These are phyloP conservation scores for Barypeithes pellucidus DNA, from an alignment of 2,888 invertebrate genomes.

Conservation along the genomic window DNA sequence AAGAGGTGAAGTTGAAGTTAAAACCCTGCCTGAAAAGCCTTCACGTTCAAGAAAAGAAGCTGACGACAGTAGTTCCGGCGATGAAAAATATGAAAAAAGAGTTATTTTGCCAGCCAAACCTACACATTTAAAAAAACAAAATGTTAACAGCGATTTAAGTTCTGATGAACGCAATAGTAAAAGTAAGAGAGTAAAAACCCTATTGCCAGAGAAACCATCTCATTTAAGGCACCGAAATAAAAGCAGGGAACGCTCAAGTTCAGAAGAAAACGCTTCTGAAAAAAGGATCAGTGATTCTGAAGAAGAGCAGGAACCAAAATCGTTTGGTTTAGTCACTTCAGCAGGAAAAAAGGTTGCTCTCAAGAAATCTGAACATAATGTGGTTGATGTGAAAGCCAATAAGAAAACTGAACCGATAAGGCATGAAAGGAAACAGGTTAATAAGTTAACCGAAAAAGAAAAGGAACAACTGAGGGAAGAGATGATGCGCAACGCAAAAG, in stretches of 20 bases:
- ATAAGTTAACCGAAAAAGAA: slow-evolving; percentile 76
- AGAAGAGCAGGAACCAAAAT: slow-evolving; percentile 59
- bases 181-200: slow-evolving; percentile 47
- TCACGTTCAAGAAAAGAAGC: background rate
- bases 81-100: slow-evolving; percentile 45
- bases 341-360: slow-evolving; percentile 67
- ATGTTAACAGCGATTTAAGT: slow-evolving; percentile 31
- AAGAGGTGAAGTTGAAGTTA: slow-evolving; percentile 51
- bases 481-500: slow-evolving; percentile 88
- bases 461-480: slow-evolving; percentile 81
- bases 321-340: slow-evolving; percentile 68
- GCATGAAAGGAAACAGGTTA: slow-evolving; percentile 60
- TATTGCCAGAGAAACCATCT: slow-evolving; percentile 44
- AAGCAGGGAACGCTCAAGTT: slow-evolving; percentile 47
- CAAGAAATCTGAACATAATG: slow-evolving; percentile 47
- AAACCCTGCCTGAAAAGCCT: slow-evolving; percentile 50
- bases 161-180: slow-evolving; percentile 11
- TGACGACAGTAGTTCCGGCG: slow-evolving; percentile 29
- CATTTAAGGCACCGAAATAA: slow-evolving; percentile 33
- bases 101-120: slow-evolving; percentile 4
- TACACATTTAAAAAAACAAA: slow-evolving; percentile 5
- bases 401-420: slow-evolving; percentile 44
- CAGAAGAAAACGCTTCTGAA: slow-evolving; percentile 59
- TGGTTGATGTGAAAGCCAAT: slow-evolving; percentile 49
- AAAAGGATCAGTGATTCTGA: slow-evolving; percentile 51